Evolutionary conservation across 1,140 invertebrate genomes (phyloP), one percentile per base, ranked within the genome.

Genomic region (Pseudomyrmex cubaensis): DNA sequence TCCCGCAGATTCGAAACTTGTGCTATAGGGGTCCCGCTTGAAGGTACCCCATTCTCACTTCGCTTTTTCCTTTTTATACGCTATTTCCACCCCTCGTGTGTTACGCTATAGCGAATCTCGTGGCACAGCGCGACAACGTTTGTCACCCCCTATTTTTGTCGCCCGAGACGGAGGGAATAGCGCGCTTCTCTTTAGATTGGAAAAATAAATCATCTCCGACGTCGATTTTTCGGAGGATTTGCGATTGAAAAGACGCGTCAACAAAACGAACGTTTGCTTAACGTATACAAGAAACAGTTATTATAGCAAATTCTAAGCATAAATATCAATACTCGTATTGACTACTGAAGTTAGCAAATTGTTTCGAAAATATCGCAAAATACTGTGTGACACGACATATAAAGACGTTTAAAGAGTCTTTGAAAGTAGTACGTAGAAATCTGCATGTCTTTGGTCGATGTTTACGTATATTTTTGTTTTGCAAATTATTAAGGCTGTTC

Each of bases 1-100:
- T 90, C 92, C 92, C 92, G 89, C 83, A 88, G 85, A 93, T 82
- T 87, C 72, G 57, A 72, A 70, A 85, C 54, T 67, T 84, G 62
- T 70, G 17, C 73, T 62, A 84, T 76, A 82, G 84, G 86, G 84
- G 76, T 73, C 46, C 64, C 48, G 69, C 25, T 48, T 22, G 54
- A 72, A 77, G 67, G 54, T 44, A 74, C 48, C 72, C 70, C 70
- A 54, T 82, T 46, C 44, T 48, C 67, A 46, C 50, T 57, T 2
- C 20, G 48, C 61, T 74, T 87, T 85, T 35, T 72, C 74, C 76
- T 85, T 84, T 35, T 75, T 57, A 86, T 76, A 15, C 73, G 74
- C 56, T 54, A 17, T 67, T 35, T 75, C 12, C 20, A 22, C 52
- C 56, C 69, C 56, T 88, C 86, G 90, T 35, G 92, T 92, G 89